Percentiles rank a stretch among this genome's conserved stretches.
These are phyloP conservation scores for Micromesistius poutassou DNA, from an alignment of 2,797 vertebrate genomes.

Conservation along the genomic window DNA sequence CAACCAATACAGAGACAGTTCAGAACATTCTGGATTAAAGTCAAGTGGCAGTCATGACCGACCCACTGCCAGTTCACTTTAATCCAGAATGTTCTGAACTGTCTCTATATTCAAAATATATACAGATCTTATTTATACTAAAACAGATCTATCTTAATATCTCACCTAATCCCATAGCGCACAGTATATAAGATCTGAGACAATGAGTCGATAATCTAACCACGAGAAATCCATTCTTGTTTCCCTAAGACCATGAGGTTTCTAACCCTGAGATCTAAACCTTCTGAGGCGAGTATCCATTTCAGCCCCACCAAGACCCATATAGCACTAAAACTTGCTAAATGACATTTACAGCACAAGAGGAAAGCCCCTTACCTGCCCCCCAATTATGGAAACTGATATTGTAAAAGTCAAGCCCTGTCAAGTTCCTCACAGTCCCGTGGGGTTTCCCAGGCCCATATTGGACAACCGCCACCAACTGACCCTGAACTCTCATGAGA, in stretches of 20 bases:
- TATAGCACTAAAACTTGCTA: neutral
- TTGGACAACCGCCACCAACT: neutral
- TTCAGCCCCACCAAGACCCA: neutral
- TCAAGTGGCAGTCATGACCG: neutral
- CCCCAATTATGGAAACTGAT: neutral
- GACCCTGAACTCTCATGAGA: neutral
- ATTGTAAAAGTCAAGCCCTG: neutral
- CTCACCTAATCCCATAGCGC: constrained; percentile 34
- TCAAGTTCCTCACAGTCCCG: neutral
- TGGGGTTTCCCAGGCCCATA: neutral
- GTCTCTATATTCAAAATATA: constrained; percentile 7
- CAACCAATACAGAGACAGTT: no score
- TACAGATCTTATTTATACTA: neutral
- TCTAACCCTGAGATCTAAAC: neutral
- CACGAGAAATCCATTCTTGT: constrained; percentile 19
- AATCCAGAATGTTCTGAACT: neutral
- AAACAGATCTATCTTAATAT: constrained; percentile 45
- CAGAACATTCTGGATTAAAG: no score
- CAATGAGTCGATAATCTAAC: constrained; percentile 23
- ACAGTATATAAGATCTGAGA: constrained; percentile 20
- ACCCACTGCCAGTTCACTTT: neutral
- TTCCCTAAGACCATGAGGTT: constrained; percentile 19
- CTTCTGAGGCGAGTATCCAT: neutral
- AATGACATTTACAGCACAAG: neutral
- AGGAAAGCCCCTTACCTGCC: neutral